Evolutionary conservation across 2,888 invertebrate species (phyloP).

Genomic region (Caenorhabditis panamensis): DNA sequence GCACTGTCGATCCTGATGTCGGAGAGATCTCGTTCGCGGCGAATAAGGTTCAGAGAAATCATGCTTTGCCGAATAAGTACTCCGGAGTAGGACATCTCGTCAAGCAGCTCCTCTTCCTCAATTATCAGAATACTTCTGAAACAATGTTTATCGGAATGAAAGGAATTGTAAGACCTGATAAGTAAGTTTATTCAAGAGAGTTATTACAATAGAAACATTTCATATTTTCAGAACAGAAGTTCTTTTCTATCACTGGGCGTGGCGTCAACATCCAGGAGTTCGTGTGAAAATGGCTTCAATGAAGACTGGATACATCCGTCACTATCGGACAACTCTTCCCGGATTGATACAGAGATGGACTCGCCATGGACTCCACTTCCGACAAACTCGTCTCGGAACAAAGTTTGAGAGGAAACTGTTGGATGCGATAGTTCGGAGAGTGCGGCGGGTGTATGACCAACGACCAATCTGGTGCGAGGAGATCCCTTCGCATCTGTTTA

Average conservation of each 20-base stretch:
- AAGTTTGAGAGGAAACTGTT: not conserved
- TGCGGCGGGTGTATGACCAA: not conserved
- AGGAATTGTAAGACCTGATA: conserved; percentile 3
- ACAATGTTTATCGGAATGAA: conserved; percentile 8
- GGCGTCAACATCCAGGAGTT: not conserved
- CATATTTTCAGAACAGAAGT: conserved; percentile 7
- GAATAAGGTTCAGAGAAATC: not conserved
- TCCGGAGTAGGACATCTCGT: not conserved
- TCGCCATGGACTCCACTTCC: not conserved
- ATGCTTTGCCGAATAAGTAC: not conserved
- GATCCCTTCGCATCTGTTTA: not conserved
- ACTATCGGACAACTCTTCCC: conserved; percentile 16
- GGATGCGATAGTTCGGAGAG: not conserved
- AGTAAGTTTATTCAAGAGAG: not conserved
- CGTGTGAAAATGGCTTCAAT: not conserved
- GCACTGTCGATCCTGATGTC: not conserved
- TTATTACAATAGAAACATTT: not conserved
- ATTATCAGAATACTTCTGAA: not conserved
- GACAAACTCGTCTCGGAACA: not conserved
- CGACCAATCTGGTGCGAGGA: conserved; percentile 4
- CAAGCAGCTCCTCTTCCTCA: conserved; percentile 9
- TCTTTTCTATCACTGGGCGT: conserved; percentile 11
- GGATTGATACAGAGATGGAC: not conserved
- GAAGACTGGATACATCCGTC: conserved; percentile 8
- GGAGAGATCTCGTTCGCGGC: conserved; percentile 15